Percentiles rank a stretch among this genome's conserved stretches.
These are phyloP conservation scores for Opisthograptis luteolata DNA, from an alignment of 2,888 invertebrate genomes.

Conservation along the genomic window DNA sequence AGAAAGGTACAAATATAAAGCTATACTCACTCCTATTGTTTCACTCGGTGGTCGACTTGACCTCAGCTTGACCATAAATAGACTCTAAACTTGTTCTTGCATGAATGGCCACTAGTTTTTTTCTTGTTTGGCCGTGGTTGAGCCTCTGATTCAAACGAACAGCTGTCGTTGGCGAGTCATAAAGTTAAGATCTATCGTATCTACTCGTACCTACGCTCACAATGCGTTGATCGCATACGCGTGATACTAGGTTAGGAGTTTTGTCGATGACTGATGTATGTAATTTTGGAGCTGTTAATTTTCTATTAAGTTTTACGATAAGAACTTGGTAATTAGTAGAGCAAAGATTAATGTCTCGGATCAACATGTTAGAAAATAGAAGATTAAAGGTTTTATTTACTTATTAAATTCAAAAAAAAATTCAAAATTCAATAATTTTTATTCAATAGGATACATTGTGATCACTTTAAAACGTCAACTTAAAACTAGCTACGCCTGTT, in stretches of 20 bases:
- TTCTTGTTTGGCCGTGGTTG: conserved; percentile 20
- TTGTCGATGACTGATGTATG: conserved; percentile 2
- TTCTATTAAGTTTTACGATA: conserved; percentile 19
- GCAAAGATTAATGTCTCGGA: conserved; percentile 7
- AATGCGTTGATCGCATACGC: no score
- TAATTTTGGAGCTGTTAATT: conserved; percentile 16
- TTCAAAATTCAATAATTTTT: no score
- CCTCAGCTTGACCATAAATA: conserved; percentile 49
- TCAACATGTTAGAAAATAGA: conserved; percentile 11
- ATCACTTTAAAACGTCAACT: no score
- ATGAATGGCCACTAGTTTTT: conserved; percentile 38
- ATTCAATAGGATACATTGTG: no score
- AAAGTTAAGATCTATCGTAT: neutral
- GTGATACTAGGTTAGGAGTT: conserved; percentile 13
- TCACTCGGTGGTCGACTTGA: conserved; percentile 38
- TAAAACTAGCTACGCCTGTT: no score
- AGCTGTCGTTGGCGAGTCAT: conserved; percentile 10
- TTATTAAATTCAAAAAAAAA: no score
- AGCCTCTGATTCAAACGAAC: conserved; percentile 26
- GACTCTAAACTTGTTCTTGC: conserved; percentile 40
- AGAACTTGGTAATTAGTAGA: conserved; percentile 10
- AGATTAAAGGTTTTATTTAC: conserved; percentile 5
- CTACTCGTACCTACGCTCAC: no score
- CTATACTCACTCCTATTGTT: conserved; percentile 21
- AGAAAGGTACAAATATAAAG: conserved; percentile 23